A percentile compares a stretch with the other conserved stretches of the same genome.
Conservation (phyloP, 2,888 invertebrate genomes). For the Heliconius sara region DNA sequence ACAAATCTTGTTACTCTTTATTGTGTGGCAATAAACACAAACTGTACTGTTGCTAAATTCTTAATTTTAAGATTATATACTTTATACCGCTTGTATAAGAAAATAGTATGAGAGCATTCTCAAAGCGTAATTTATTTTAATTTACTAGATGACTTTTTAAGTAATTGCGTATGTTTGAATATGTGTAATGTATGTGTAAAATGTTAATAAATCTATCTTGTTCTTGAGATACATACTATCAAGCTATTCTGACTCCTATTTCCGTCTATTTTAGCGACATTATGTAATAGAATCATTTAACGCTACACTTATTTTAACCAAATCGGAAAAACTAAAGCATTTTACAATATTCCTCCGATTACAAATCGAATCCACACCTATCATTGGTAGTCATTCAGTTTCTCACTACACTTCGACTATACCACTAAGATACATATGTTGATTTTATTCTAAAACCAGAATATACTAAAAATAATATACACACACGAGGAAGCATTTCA, state of each 20-base stretch:
- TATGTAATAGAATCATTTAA: background rate
- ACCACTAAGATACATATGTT: too few species aligned
- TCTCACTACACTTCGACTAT: background rate
- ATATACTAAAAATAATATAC: slow-evolving; percentile 34
- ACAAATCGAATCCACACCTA: background rate
- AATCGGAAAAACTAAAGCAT: too few species aligned
- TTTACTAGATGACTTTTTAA: too few species aligned
- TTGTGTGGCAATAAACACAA: slow-evolving; percentile 3
- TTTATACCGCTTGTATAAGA: too few species aligned
- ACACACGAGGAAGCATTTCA: slow-evolving; percentile 38
- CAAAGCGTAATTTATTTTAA: too few species aligned
- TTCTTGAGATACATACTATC: too few species aligned
- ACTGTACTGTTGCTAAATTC: background rate
- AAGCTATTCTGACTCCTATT: too few species aligned
- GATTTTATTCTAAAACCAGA: background rate
- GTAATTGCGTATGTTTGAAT: too few species aligned
- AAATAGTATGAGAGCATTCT: too few species aligned
- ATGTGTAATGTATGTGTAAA: too few species aligned
- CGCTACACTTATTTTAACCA: too few species aligned
- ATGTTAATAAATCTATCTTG: too few species aligned
- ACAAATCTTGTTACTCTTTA: slow-evolving; percentile 18
- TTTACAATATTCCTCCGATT: background rate
- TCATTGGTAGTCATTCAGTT: background rate
- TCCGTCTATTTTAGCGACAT: background rate
- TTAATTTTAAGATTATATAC: background rate